phyloP scores from a whole-genome alignment of 2,888 invertebrate genomes.

The Chesias legatella region DNA sequence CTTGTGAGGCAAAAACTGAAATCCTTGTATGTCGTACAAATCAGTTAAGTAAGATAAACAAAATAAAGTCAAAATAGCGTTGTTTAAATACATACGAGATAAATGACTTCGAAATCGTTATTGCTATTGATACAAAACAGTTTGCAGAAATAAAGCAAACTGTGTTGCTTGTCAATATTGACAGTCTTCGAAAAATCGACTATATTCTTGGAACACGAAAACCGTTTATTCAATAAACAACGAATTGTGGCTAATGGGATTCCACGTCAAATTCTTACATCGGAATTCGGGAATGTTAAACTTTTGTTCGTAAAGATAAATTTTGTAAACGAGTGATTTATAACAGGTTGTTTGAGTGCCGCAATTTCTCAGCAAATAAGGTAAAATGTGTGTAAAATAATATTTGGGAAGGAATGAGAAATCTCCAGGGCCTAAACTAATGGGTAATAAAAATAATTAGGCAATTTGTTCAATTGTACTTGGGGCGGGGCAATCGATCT shows the following conservation, averaged over 20 bases:
- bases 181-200: slow-evolving; percentile 2
- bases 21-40: too few species aligned
- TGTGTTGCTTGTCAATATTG: too few species aligned
- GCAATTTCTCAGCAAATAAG: slow-evolving; percentile 12
- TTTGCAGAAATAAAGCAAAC: not conserved
- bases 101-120: slow-evolving; percentile 23
- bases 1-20: too few species aligned
- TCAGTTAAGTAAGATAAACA: too few species aligned
- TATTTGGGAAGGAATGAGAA: slow-evolving; percentile 60
- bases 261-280: slow-evolving; percentile 32
- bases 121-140: slow-evolving; percentile 18
- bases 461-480: slow-evolving; percentile 65
- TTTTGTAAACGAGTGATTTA: slow-evolving; percentile 7
- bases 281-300: slow-evolving; percentile 21
- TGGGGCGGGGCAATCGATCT: slow-evolving; percentile 57
- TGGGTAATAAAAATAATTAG: slow-evolving; percentile 77
- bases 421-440: slow-evolving; percentile 59
- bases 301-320: slow-evolving; percentile 2
- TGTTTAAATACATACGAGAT: too few species aligned
- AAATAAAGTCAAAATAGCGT: too few species aligned
- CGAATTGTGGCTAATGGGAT: slow-evolving; percentile 25
- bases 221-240: slow-evolving; percentile 19
- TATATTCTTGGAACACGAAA: slow-evolving; percentile 24
- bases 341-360: slow-evolving; percentile 10
- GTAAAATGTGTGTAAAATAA: slow-evolving; percentile 37